Base-by-base conservation (phyloP, 2,113 vertebrate species). In the Scatophagus argus region DNA sequence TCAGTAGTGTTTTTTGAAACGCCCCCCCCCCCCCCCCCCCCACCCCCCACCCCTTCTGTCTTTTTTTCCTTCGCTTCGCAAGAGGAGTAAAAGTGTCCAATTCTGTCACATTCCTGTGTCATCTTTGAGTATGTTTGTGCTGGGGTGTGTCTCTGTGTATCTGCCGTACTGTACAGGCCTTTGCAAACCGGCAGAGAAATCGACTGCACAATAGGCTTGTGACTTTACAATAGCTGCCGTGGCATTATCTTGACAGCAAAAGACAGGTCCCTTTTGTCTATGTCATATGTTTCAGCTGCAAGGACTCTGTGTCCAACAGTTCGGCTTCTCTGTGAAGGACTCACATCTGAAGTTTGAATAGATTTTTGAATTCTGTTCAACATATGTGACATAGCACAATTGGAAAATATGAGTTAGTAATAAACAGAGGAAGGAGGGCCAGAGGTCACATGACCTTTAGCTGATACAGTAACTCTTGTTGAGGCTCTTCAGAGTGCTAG, bases 241-340 rank as follows among this genome's bases (percentile, higher is more conserved):
- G 87, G 81, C 80, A 71, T 93, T 93, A 93, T 94, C 93, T 93
- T 90, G 93, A 94, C 91, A 91, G 90, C 36, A 75, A 49, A 83
- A 78, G 81, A 88, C 77, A 90, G 79, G 68, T 70, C 80, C 36
- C 82, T 90, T 93, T 94, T 93, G 90, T 93, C 87, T 93, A 49
- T 17, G 59, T n/a, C n/a, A n/a, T n/a, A n/a, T n/a, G n/a, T n/a
- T n/a, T n/a, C n/a, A n/a, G n/a, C n/a, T n/a, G n/a, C n/a, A 59
- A 81, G 81, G 82, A 72, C 83, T 82, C 73, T 69, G 27, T 89
- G 89, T 91, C 80, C 77, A 60, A 82, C 71, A 81, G 80, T 41
- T 74, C 14, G 49, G 34, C 77, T 46, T 51, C 64, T 13, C 70
- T 32, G 74, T 39, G 75, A 38, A 77, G 66, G 86, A 82, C 69